Percentiles rank a stretch among this genome's conserved stretches.
These are phyloP conservation scores for Ophiodon elongatus DNA, from an alignment of 2,113 vertebrate species.

Conservation along the genomic window DNA sequence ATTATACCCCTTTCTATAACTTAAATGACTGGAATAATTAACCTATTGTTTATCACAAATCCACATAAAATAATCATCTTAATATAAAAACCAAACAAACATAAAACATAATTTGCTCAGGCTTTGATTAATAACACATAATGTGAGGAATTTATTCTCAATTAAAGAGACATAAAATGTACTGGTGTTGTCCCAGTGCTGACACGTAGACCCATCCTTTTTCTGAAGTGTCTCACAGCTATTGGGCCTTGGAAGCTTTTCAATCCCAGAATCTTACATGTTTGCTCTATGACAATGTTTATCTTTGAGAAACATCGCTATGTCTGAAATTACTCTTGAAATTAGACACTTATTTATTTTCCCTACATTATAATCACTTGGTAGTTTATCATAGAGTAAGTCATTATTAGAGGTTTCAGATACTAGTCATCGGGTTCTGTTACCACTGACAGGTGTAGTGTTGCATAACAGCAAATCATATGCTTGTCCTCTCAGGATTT, in stretches of 20 bases:
- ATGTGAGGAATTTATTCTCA: background rate
- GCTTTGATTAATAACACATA: background rate
- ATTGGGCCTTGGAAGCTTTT: slow-evolving; percentile 12
- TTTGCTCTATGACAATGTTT: slow-evolving; percentile 15
- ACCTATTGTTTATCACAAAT: too few species aligned
- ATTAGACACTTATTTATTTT: background rate
- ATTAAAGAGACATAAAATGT: background rate
- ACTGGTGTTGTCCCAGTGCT: background rate
- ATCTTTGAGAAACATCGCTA: background rate
- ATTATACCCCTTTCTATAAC: too few species aligned
- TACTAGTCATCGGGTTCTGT: background rate
- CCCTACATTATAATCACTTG: background rate
- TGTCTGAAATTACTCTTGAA: background rate
- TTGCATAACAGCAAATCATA: background rate
- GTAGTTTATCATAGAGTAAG: background rate
- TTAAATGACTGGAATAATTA: too few species aligned
- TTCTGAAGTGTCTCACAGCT: slow-evolving; percentile 1
- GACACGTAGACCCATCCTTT: background rate
- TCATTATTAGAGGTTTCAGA: background rate
- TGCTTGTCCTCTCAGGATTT: background rate
- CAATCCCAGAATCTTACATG: background rate
- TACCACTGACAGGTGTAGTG: background rate
- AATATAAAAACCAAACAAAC: too few species aligned
- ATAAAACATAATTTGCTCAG: background rate
- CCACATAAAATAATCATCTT: too few species aligned